Base-by-base conservation (phyloP, 1,140 invertebrate species). In the Halesus radiatus region DNA sequence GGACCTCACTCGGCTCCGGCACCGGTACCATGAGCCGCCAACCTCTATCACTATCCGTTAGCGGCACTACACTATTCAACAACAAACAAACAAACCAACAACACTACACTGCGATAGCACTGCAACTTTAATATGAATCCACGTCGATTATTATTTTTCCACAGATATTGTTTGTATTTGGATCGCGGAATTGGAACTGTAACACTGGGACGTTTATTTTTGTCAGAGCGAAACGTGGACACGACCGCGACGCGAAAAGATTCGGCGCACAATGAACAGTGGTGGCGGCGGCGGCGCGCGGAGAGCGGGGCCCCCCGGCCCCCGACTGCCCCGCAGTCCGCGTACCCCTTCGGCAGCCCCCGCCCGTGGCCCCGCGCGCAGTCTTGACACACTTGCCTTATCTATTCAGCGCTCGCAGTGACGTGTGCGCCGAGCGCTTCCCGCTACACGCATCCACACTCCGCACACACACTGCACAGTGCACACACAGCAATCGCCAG, bases 361-460 rank as follows among this genome's bases (percentile, higher is more conserved):
- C 54, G 18, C 22, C 68, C 26, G 32, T 58, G 73, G 79, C 79
- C 74, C 79, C 79, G 73, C 79, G 73, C 79, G 73, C 79, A 80
- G 79, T 80, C 79, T 80, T 80, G 79, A 80, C 79, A 80, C 79
- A 80, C 72, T 80, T 80, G 74, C 79, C 79, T 80, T 80, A 80
- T 80, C 79, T 80, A 76, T 80, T 76, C 79, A 60, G 79, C 79
- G 52, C 64, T 70, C 18, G 26, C 26, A 13, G 23, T 29, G 79
- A 76, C 73, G 76, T 74, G 79, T 60, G 72, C 20, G 18, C 26
- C 77, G 68, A 50, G 16, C 22, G 76, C 64, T 68, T 54, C 50
- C 76, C 37, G 76, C 76, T 75, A 56, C 76, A 54, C 45, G 66
- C 58, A n/a, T 1, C 13, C 50, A 70, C 64, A n/a, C 62, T 10